phyloP scores from a whole-genome alignment of 1,140 invertebrate species.

The Spodoptera frugiperda region DNA sequence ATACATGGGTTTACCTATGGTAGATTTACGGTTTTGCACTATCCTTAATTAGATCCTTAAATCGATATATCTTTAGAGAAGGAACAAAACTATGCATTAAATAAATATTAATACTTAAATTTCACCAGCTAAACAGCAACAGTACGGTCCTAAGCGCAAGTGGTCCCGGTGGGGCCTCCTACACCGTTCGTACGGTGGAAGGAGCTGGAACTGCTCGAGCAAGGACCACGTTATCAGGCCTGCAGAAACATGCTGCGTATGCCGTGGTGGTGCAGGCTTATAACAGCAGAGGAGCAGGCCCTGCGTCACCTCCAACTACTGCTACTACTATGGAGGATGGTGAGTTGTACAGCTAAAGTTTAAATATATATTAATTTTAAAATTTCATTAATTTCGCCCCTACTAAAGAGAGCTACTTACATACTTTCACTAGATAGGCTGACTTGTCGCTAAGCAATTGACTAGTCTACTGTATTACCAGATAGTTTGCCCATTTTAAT shows the following conservation, averaged over 20 bases:
- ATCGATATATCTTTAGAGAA: too few species aligned
- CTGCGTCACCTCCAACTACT: slow-evolving; percentile 92
- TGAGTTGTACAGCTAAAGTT: slow-evolving; percentile 73
- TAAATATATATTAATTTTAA: too few species aligned
- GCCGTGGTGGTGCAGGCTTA: slow-evolving; percentile 96
- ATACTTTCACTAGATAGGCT: too few species aligned
- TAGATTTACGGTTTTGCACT: too few species aligned
- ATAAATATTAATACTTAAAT: background rate
- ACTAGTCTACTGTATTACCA: too few species aligned
- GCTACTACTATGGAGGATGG: slow-evolving; percentile 96
- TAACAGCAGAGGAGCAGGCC: slow-evolving; percentile 96
- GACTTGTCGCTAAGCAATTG: too few species aligned
- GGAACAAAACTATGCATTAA: background rate
- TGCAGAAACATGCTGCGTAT: slow-evolving; percentile 96
- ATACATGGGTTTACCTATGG: too few species aligned
- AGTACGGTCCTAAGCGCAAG: slow-evolving; percentile 76
- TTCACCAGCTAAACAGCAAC: slow-evolving; percentile 76
- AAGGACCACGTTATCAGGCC: slow-evolving; percentile 87
- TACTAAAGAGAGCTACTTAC: too few species aligned
- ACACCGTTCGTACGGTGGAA: slow-evolving; percentile 91
- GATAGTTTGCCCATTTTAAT: too few species aligned
- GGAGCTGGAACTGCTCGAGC: slow-evolving; percentile 88
- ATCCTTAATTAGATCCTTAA: too few species aligned
- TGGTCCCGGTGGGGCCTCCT: slow-evolving; percentile 84
- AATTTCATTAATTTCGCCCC: too few species aligned